A percentile compares a stretch with the other conserved stretches of the same genome.
Evolutionary conservation across 2,888 invertebrate genomes (phyloP).

Genomic region (Barypeithes pellucidus): DNA sequence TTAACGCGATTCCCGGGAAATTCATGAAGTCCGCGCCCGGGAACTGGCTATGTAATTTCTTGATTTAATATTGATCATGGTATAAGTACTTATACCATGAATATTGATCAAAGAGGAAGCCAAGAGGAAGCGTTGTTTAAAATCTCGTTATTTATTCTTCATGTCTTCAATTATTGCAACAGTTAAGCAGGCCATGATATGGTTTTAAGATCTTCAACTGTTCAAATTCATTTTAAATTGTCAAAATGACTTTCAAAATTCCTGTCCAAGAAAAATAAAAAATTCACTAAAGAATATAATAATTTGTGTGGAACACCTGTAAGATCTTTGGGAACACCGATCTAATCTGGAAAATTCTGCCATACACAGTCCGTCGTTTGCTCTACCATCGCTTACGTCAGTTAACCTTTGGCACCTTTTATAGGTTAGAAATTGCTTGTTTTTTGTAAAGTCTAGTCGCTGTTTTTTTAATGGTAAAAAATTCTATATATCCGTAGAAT

Average conservation of each 20-base stretch:
- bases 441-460: neutral
- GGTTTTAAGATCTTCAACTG: neutral
- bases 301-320: neutral
- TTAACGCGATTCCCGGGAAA: too few relatives aligned
- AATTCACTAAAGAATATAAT: neutral
- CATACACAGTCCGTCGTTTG: neutral
- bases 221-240: neutral
- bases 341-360: slow-evolving; percentile 11
- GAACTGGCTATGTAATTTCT: too few relatives aligned
- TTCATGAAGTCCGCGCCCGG: too few relatives aligned
- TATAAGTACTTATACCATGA: too few relatives aligned
- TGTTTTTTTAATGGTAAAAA: neutral
- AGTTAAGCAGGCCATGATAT: neutral
- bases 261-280: slow-evolving; percentile 16
- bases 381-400: slow-evolving; percentile 14
- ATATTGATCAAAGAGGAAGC: too few relatives aligned
- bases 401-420: slow-evolving; percentile 2
- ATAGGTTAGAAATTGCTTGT: slow-evolving; percentile 28
- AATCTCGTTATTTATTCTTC: too few relatives aligned
- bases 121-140: too few relatives aligned
- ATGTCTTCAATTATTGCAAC: too few relatives aligned
- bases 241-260: slow-evolving; percentile 44
- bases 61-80: too few relatives aligned
- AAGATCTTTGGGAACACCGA: too few relatives aligned
- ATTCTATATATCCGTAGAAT: neutral